A percentile compares a stretch with the other conserved stretches of the same genome.
Evolutionary conservation across 2,113 vertebrate species (phyloP).

Genomic region (Cygnus atratus): DNA sequence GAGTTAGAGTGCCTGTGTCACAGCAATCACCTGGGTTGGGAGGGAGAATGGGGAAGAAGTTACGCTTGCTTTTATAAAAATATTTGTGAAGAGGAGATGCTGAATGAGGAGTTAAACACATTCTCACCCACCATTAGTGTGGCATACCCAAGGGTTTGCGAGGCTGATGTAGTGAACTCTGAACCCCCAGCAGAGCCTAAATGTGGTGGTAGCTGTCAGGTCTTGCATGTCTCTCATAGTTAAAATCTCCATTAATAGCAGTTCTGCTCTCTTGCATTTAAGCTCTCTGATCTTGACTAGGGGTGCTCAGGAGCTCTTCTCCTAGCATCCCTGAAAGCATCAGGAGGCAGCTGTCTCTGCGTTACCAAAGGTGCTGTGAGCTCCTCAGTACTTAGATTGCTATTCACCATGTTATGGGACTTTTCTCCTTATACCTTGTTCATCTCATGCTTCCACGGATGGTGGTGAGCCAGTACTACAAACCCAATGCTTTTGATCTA

Average conservation of each 20-base stretch:
- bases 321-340: neutral
- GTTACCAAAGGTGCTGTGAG: neutral
- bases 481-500: neutral
- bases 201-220: neutral
- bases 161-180: neutral
- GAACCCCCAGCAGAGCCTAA: neutral
- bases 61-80: neutral
- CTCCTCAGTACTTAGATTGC: neutral
- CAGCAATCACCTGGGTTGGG: neutral
- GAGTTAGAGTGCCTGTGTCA: neutral
- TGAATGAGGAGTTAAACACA: too few relatives aligned
- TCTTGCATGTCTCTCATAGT: neutral
- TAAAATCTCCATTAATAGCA: neutral
- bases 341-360: neutral
- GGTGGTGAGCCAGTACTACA: constrained; percentile 3
- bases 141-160: neutral
- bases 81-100: neutral
- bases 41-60: neutral
- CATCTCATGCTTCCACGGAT: neutral
- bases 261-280: neutral
- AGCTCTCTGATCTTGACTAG: neutral
- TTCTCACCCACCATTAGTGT: neutral
- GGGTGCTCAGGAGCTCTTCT: neutral
- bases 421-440: neutral
- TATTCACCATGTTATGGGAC: neutral